phyloP scores from a whole-genome alignment of 1,140 invertebrate genomes.

The Leguminivora glycinivorella region DNA sequence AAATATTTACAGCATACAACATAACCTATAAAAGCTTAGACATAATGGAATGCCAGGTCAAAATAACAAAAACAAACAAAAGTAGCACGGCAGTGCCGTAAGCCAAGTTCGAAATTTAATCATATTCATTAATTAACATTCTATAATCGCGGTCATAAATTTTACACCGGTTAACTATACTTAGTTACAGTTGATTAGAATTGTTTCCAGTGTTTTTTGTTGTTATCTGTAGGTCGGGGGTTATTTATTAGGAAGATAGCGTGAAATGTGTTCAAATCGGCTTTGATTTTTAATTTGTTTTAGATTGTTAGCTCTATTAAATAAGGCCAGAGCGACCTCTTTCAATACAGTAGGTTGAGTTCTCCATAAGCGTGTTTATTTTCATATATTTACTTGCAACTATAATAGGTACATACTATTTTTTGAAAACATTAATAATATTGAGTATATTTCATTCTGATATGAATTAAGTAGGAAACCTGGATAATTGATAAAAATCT shows the following conservation, averaged over 20 bases:
- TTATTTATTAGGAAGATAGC: conserved; percentile 23
- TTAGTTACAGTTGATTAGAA: conserved; percentile 31
- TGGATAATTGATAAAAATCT: too few relatives aligned
- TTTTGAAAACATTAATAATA: too few relatives aligned
- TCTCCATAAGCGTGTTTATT: background rate
- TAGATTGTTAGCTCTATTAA: background rate
- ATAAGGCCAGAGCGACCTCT: background rate
- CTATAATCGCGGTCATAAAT: conserved; percentile 33
- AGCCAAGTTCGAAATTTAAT: conserved; percentile 7
- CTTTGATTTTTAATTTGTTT: conserved; percentile 20
- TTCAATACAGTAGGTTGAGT: background rate
- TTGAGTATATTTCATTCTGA: too few relatives aligned
- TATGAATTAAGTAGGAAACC: too few relatives aligned
- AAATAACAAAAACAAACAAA: background rate
- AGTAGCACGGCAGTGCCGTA: background rate
- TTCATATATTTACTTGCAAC: too few relatives aligned
- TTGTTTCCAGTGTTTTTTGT: conserved; percentile 25
- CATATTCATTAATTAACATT: conserved; percentile 7
- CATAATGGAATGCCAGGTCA: background rate
- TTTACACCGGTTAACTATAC: conserved; percentile 26
- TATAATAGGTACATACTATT: too few relatives aligned
- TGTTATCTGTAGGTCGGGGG: conserved; percentile 21
- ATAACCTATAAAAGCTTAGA: background rate
- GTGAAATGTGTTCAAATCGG: conserved; percentile 10
- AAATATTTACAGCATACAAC: background rate